These are phyloP conservation scores for Jacana jacana DNA, from an alignment of 2,113 vertebrate genomes.

Conservation along the genomic window DNA sequence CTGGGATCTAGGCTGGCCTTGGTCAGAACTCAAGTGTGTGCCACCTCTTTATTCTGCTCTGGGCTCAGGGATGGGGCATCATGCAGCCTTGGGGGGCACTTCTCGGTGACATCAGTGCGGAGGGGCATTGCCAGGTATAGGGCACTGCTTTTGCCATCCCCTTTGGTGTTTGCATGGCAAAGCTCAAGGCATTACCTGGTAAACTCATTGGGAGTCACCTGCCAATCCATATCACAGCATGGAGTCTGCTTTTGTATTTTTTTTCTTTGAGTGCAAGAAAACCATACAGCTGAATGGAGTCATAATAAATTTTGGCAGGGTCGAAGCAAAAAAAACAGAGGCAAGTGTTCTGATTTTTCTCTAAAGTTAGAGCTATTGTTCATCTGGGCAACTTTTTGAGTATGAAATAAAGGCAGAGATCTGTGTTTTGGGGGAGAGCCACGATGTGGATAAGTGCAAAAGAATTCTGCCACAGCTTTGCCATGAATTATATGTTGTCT, in stretches of 20 bases:
- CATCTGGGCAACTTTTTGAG: not conserved
- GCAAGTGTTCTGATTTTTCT: not conserved
- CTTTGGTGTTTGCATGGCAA: not conserved
- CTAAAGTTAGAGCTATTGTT: conserved; percentile 31
- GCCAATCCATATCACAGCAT: not conserved
- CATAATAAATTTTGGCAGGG: not conserved
- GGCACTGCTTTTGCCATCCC: accelerated
- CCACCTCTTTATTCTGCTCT: not conserved
- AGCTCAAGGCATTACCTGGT: not conserved
- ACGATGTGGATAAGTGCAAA: conserved; percentile 20
- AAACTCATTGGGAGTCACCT: not conserved
- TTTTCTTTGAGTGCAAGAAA: not conserved
- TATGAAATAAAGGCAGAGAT: not conserved
- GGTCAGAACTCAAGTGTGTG: not conserved
- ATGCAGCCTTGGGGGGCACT: accelerated
- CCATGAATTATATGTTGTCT: conserved; percentile 56
- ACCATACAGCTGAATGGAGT: not conserved
- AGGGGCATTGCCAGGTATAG: not conserved
- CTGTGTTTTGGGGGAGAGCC: conserved; percentile 36
- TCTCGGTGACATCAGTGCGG: accelerated
- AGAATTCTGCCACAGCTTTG: conserved; percentile 42
- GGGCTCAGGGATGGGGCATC: not conserved
- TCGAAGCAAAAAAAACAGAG: not conserved
- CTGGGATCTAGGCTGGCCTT: not conserved
- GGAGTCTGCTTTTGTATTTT: not conserved